Evolutionary conservation across 1,140 invertebrate species (phyloP), one percentile per base, ranked within the genome.

Genomic region (Cheumatopsyche charites): DNA sequence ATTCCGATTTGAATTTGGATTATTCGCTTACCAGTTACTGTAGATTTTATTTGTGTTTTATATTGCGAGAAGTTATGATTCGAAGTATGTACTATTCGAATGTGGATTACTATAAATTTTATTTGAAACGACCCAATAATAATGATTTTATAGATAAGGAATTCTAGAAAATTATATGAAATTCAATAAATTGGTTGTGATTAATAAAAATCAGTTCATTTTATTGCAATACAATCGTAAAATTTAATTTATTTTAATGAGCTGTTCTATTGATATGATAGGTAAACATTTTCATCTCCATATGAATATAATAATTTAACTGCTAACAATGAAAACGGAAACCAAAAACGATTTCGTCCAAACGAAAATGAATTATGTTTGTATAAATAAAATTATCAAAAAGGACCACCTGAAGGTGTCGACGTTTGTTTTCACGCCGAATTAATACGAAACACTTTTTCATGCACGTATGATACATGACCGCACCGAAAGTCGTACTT

Each of bases 361-460:
- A n/a, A 36, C 29, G 9, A 9, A 36, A 66, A 66, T 66, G 36
- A 43, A 45, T 43, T 66, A 66, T 19, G 17, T 66, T 17, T 45
- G n/a, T 15, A 55, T 58, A 68, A 68, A 68, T 68, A 68, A 29
- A 29, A 68, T 13, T 29, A 67, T 47, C 42, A 68, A 25, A 68
- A 68, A 61, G n/a, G 17, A 70, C 67, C 67, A 26, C 55, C 67
- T 19, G 36, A 23, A 70, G 67, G 67, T 70, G 67, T 70, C 15
- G 67, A 70, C 67, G 55, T 70, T 70, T 70, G 42, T 70, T 70
- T 70, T 70, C 49, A 70, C 67, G 36, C 67, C 42, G 52, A 62
- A 70, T 70, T 62, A 70, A 70, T 70, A 61, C 29, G 17, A 70
- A 70, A 25, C 62, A 63, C 62, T 63, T 63, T 63, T 26, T 63